Percentiles rank a stretch among this genome's conserved stretches.
These are phyloP conservation scores for Morinoia aosen DNA, from an alignment of 2,888 invertebrate genomes.

Conservation along the genomic window DNA sequence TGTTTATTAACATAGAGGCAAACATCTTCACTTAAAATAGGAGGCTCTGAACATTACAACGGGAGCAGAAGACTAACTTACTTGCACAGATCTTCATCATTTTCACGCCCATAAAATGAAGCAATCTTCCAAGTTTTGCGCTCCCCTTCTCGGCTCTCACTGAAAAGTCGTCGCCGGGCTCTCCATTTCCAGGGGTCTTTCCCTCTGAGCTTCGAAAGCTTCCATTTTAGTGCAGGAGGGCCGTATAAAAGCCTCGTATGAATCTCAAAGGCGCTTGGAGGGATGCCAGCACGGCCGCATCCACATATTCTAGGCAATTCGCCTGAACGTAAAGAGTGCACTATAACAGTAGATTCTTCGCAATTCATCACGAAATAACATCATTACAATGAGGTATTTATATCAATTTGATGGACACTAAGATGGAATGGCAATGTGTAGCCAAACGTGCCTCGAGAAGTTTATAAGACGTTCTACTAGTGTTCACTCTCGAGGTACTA, in stretches of 20 bases:
- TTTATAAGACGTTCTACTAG: no score
- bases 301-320: slow-evolving; percentile 31
- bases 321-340: not conserved
- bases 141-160: not conserved
- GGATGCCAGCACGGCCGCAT: not conserved
- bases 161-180: not conserved
- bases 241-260: slow-evolving; percentile 9
- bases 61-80: not conserved
- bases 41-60: not conserved
- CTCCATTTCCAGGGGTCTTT: slow-evolving; percentile 2
- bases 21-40: not conserved
- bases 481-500: no score
- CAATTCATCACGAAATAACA: not conserved
- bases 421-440: not conserved
- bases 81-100: not conserved
- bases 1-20: not conserved
- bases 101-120: slow-evolving; percentile 22
- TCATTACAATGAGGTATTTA: not conserved
- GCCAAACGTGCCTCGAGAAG: not conserved
- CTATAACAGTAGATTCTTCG: not conserved
- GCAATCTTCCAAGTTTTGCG: slow-evolving; percentile 20
- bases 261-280: slow-evolving; percentile 39
- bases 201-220: not conserved
- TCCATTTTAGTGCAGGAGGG: slow-evolving; percentile 30
- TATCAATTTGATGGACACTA: not conserved